These are phyloP conservation scores for Periphyllus acericola DNA, from an alignment of 2,888 invertebrate genomes.

Conservation along the genomic window DNA sequence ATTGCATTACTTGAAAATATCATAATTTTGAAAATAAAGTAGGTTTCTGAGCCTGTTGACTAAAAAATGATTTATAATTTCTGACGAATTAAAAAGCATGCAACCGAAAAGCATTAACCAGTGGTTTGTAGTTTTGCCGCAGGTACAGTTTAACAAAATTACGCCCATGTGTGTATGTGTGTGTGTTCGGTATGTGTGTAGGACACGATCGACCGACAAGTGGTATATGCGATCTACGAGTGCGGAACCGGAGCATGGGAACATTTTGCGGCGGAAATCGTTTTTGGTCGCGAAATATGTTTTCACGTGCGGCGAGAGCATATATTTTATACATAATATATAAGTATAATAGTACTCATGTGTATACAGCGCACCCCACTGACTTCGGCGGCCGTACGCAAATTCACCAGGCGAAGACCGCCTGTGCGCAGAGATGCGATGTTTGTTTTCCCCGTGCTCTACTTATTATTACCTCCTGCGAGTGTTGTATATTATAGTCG, in stretches of 20 bases:
- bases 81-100: too few species aligned
- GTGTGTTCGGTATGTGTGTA: background rate
- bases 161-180: background rate
- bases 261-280: slow-evolving; percentile 1
- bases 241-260: slow-evolving; percentile 8
- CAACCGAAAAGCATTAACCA: too few species aligned
- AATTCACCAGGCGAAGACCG: background rate
- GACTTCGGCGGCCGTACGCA: background rate
- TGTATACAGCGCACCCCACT: background rate
- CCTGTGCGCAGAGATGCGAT: background rate
- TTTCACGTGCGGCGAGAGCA: background rate
- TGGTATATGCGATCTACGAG: background rate
- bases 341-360: background rate
- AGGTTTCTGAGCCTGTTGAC: too few species aligned
- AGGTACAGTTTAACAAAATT: too few species aligned
- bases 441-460: background rate
- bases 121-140: too few species aligned
- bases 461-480: background rate
- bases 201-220: background rate
- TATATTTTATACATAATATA: background rate
- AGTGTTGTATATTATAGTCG: background rate
- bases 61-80: too few species aligned
- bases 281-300: background rate
- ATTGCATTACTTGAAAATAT: too few species aligned
- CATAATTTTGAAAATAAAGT: too few species aligned